Conservation (phyloP, 2,797 vertebrate genomes). For the Liasis olivaceus region DNA sequence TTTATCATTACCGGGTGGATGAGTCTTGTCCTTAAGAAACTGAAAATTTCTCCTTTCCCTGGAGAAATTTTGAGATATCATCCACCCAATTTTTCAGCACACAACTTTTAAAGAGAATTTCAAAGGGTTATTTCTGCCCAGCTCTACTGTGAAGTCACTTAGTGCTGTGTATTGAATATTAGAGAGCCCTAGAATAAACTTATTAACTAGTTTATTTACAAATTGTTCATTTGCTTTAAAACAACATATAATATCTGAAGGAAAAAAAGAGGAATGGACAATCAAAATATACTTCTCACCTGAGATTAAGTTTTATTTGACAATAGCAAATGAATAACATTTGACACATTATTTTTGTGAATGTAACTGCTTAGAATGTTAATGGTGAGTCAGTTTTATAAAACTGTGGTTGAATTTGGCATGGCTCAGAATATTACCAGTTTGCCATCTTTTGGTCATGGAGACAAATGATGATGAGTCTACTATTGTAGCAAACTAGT, state of each 20-base stretch:
- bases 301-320: not conserved
- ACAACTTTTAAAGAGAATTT: not conserved
- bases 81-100: not conserved
- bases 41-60: not conserved
- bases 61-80: not conserved
- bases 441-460: not conserved
- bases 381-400: not conserved
- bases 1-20: not conserved
- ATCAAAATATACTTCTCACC: not conserved
- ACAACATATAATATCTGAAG: not conserved
- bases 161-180: not conserved
- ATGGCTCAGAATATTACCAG: not conserved
- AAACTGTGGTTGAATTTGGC: not conserved
- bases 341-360: not conserved
- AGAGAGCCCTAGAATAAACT: not conserved
- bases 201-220: not conserved
- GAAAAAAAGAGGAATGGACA: not conserved
- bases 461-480: not conserved
- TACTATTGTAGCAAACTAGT: not conserved
- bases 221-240: not conserved
- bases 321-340: not conserved
- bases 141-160: not conserved
- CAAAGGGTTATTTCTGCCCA: not conserved
- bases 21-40: not conserved
- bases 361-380: not conserved